These are phyloP conservation scores for Oceanites oceanicus DNA, from an alignment of 2,113 vertebrate genomes.

Conservation along the genomic window DNA sequence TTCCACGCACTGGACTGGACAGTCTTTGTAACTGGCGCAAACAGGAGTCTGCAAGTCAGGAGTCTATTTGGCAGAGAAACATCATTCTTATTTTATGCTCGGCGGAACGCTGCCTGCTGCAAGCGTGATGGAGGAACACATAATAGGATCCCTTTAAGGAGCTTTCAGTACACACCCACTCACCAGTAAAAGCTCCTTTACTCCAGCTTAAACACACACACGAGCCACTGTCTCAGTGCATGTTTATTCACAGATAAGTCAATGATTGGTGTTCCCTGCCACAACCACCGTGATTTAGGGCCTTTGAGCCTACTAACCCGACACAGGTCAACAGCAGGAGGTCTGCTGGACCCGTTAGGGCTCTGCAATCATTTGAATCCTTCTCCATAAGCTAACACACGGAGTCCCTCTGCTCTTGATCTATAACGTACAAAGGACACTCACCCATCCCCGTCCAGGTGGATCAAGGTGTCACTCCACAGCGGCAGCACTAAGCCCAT, in stretches of 20 bases:
- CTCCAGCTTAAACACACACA: constrained; percentile 55
- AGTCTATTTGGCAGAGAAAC: constrained; percentile 61
- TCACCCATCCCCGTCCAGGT: constrained; percentile 99
- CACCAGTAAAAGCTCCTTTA: constrained; percentile 52
- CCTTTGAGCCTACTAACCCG: neutral
- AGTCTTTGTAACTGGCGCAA: constrained; percentile 54
- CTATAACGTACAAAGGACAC: neutral
- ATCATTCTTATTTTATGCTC: neutral
- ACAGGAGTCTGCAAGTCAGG: constrained; percentile 58
- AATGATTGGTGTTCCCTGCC: constrained; percentile 26
- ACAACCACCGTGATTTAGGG: neutral
- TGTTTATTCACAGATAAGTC: constrained; percentile 49
- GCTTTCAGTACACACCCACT: constrained; percentile 59
- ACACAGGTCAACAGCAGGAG: neutral
- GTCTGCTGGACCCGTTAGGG: neutral
- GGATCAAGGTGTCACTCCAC: constrained; percentile 97
- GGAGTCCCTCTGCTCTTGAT: neutral
- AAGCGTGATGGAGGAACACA: neutral
- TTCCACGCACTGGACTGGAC: neutral
- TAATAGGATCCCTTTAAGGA: constrained; percentile 62
- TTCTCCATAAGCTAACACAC: neutral
- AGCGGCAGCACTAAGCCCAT: constrained; percentile 95
- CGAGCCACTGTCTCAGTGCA: neutral
- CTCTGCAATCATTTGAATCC: neutral
- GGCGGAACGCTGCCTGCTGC: neutral